Conservation (phyloP, 2,797 vertebrate species). For the Lagodon rhomboides region DNA sequence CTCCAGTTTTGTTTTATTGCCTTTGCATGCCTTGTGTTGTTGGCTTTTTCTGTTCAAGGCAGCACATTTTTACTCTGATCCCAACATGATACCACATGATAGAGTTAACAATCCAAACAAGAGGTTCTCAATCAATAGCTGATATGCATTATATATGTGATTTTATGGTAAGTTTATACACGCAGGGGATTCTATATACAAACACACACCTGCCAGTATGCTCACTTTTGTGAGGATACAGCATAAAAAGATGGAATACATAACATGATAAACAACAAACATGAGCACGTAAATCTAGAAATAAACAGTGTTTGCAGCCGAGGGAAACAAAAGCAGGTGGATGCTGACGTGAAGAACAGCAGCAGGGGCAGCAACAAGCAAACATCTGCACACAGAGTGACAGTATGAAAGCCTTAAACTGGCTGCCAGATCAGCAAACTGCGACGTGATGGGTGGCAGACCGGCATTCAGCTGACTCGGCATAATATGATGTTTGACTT, state of each 20-base stretch:
- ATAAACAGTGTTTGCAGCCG: slow-evolving; percentile 28
- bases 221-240: neutral
- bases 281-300: slow-evolving; percentile 11
- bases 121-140: too few species aligned
- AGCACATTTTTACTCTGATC: neutral
- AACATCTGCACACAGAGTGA: slow-evolving; percentile 4
- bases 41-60: neutral
- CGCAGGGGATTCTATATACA: neutral
- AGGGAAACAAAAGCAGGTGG: slow-evolving; percentile 44
- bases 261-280: slow-evolving; percentile 15
- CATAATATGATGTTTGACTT: neutral
- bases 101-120: neutral
- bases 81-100: neutral
- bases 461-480: slow-evolving; percentile 40
- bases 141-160: neutral
- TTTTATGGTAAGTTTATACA: neutral
- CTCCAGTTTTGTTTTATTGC: too few species aligned
- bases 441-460: slow-evolving; percentile 13
- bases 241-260: slow-evolving; percentile 22
- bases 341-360: neutral
- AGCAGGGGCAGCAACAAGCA: slow-evolving; percentile 9
- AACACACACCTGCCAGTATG: neutral
- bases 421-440: slow-evolving; percentile 12
- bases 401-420: neutral
- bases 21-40: too few species aligned